Percentiles rank a stretch among this genome's conserved stretches.
phyloP scores from a whole-genome alignment of 2,888 invertebrate genomes.

The Nymphalis c-album region DNA sequence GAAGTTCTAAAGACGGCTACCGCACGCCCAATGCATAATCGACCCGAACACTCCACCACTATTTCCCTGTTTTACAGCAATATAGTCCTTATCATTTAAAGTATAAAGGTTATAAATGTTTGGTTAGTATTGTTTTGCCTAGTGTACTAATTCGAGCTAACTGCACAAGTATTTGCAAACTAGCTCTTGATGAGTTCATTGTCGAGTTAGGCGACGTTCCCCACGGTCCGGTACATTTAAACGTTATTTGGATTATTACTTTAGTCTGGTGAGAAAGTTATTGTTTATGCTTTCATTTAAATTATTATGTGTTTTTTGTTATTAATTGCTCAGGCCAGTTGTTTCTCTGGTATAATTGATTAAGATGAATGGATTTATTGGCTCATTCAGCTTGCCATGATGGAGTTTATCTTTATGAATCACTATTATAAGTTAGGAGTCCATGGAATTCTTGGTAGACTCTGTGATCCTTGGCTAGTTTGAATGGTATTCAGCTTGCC shows the following conservation, averaged over 20 bases:
- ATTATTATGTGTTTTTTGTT: too few relatives aligned
- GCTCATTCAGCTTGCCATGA: too few relatives aligned
- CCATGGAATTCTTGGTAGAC: too few relatives aligned
- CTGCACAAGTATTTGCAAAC: conserved; percentile 64
- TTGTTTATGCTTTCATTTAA: conserved; percentile 3
- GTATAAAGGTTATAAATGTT: conserved; percentile 9
- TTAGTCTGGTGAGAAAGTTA: conserved; percentile 29
- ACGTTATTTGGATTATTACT: conserved; percentile 32
- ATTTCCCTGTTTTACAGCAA: not conserved
- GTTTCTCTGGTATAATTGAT: too few relatives aligned
- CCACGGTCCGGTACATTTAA: conserved; percentile 26
- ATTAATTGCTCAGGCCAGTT: too few relatives aligned
- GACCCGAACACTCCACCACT: conserved; percentile 2
- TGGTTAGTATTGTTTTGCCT: conserved; percentile 23
- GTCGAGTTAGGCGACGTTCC: conserved; percentile 16
- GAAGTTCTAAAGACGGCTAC: conserved; percentile 44
- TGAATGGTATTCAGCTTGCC: too few relatives aligned
- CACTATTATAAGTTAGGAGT: too few relatives aligned
- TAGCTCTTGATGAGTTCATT: conserved; percentile 60
- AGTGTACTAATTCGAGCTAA: conserved; percentile 51
- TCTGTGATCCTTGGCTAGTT: too few relatives aligned
- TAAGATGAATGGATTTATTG: too few relatives aligned
- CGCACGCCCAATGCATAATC: conserved; percentile 34
- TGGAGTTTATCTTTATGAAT: too few relatives aligned
- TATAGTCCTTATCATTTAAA: not conserved